phyloP scores from a whole-genome alignment of 2,113 vertebrate species.

The Limanda limanda region DNA sequence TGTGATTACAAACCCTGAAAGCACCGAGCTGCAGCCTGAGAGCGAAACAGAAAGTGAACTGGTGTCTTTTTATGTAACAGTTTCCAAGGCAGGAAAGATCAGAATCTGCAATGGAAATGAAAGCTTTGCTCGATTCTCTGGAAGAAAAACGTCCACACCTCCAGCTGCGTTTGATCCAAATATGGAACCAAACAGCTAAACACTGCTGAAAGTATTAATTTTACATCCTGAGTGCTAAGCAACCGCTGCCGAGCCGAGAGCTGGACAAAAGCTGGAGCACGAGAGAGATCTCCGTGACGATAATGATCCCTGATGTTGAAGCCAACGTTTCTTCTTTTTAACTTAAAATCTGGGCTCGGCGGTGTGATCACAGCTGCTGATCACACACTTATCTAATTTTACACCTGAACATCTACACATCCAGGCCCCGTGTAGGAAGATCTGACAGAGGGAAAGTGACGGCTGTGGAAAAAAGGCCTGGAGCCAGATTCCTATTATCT shows the following conservation, averaged over 20 bases:
- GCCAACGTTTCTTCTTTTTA: background rate
- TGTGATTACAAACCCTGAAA: background rate
- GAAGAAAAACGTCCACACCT: constrained; percentile 48
- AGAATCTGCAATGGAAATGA: constrained; percentile 68
- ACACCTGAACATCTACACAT: constrained; percentile 13
- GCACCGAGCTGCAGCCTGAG: constrained; percentile 27
- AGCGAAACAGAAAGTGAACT: constrained; percentile 30
- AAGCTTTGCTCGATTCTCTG: constrained; percentile 38
- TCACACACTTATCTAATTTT: constrained; percentile 29
- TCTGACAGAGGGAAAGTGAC: constrained; percentile 5
- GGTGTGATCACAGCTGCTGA: background rate
- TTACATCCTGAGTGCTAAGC: constrained; percentile 45
- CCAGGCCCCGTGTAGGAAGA: constrained; percentile 19
- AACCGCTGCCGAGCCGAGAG: constrained; percentile 13
- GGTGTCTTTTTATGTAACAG: constrained; percentile 60
- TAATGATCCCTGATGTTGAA: constrained; percentile 15
- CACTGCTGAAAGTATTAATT: constrained; percentile 35
- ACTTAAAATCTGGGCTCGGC: background rate
- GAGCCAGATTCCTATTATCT: constrained; percentile 50
- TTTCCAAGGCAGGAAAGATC: constrained; percentile 52
- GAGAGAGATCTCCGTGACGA: constrained; percentile 11
- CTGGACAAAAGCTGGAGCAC: background rate
- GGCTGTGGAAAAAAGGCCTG: constrained; percentile 37
- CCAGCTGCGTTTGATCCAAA: constrained; percentile 64
- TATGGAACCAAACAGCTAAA: constrained; percentile 56